These are phyloP conservation scores for Cataglyphis rosenhaueri DNA, from an alignment of 2,888 invertebrate species.

Conservation along the genomic window DNA sequence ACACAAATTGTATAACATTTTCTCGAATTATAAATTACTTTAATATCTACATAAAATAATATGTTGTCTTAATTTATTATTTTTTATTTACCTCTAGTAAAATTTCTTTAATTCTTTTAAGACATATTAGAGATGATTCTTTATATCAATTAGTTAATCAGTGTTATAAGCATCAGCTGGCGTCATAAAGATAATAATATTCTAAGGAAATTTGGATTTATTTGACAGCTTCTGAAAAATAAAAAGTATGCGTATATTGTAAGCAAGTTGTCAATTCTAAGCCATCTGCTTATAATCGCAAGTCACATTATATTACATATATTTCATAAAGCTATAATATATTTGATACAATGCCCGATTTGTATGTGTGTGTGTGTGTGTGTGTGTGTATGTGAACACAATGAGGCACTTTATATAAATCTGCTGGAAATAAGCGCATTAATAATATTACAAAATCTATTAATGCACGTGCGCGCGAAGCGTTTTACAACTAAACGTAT, in stretches of 20 bases:
- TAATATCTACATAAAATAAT: not conserved
- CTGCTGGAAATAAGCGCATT: constrained; percentile 27
- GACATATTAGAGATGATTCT: not conserved
- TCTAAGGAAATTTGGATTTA: not conserved
- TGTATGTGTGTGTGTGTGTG: too few species aligned
- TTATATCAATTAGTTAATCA: not conserved
- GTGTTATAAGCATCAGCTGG: not conserved
- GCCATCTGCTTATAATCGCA: not conserved
- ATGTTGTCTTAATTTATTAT: not conserved
- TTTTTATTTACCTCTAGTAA: not conserved
- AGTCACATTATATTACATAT: not conserved
- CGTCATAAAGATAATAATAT: not conserved
- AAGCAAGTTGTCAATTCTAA: constrained; percentile 1
- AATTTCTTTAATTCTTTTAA: not conserved
- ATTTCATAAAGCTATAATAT: constrained; percentile 24
- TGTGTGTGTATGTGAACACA: not conserved
- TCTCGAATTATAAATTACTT: not conserved
- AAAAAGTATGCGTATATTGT: not conserved
- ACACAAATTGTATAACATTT: not conserved
- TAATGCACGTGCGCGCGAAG: constrained; percentile 33
- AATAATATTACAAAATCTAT: constrained; percentile 49
- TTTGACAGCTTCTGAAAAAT: not conserved
- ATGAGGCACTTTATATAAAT: constrained; percentile 20
- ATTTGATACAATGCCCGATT: not conserved
- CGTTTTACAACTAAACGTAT: constrained; percentile 49